phyloP scores from a whole-genome alignment of 2,797 vertebrate genomes.

The Macropodus opercularis region DNA sequence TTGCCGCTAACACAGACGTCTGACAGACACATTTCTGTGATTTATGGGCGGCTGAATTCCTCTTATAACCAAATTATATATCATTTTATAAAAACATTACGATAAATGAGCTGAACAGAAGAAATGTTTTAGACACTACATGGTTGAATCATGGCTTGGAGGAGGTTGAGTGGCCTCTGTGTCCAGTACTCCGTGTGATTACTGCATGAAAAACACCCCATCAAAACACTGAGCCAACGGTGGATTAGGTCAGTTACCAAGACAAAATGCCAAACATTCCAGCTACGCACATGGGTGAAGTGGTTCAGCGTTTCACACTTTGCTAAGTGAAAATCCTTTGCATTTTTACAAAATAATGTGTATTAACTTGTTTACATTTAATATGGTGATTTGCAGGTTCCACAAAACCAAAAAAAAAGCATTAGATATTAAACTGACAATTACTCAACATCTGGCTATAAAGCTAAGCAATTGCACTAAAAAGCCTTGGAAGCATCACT shows the following conservation, averaged over 20 bases:
- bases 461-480: conserved; percentile 44
- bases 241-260: neutral
- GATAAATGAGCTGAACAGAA: neutral
- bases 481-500: conserved; percentile 19
- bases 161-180: no score
- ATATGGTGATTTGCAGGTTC: conserved; percentile 15
- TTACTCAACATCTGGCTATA: conserved; percentile 66
- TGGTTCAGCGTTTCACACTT: no score
- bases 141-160: no score
- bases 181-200: no score
- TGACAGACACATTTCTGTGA: neutral
- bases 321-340: no score
- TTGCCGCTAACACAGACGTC: neutral
- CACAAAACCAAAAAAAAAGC: conserved; percentile 43
- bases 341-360: neutral
- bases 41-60: neutral
- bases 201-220: no score
- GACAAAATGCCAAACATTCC: neutral
- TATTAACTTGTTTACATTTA: conserved; percentile 6
- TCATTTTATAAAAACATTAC: neutral
- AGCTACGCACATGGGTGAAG: neutral
- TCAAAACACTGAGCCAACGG: neutral
- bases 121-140: neutral
- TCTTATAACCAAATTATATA: neutral
- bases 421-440: conserved; percentile 54